A percentile compares a stretch with the other conserved stretches of the same genome.
Conservation (phyloP, 2,113 vertebrate species). For the Protomyctophum bolini region DNA sequence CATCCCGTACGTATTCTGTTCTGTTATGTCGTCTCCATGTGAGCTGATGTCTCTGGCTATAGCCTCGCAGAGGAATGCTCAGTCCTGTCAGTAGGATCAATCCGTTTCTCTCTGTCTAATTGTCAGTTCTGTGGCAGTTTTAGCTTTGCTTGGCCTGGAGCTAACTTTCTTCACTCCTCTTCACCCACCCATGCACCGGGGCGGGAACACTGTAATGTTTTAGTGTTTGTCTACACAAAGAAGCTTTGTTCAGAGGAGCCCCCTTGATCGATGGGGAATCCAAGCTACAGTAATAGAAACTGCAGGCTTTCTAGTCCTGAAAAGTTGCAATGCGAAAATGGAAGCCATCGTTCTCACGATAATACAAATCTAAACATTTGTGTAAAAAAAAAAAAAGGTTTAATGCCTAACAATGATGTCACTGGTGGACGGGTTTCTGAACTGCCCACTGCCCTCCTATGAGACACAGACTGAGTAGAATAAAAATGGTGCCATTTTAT, state of each 20-base stretch:
- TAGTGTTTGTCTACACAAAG: constrained; percentile 11
- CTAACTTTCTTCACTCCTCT: constrained; percentile 10
- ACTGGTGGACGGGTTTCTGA: too few relatives aligned
- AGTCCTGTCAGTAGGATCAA: constrained; percentile 25
- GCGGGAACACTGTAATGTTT: constrained; percentile 24
- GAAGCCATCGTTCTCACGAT: too few relatives aligned
- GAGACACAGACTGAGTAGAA: too few relatives aligned
- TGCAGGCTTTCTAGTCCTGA: too few relatives aligned
- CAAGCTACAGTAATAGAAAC: too few relatives aligned
- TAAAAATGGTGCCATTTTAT: too few relatives aligned
- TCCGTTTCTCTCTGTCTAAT: constrained; percentile 23
- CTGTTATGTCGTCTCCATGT: constrained; percentile 19
- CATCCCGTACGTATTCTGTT: constrained; percentile 14
- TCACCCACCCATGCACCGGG: constrained; percentile 19
- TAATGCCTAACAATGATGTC: too few relatives aligned
- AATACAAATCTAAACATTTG: too few relatives aligned
- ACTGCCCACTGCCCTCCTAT: too few relatives aligned
- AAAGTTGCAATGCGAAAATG: too few relatives aligned
- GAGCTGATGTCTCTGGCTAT: constrained; percentile 4
- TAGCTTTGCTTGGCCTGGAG: constrained; percentile 35
- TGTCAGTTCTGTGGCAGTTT: constrained; percentile 44
- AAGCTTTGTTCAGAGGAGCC: constrained; percentile 13
- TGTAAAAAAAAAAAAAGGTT: too few relatives aligned
- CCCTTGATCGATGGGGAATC: not conserved
- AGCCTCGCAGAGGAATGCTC: constrained; percentile 31